phyloP scores from a whole-genome alignment of 2,888 invertebrate species.

The Ophion ventricosus region DNA sequence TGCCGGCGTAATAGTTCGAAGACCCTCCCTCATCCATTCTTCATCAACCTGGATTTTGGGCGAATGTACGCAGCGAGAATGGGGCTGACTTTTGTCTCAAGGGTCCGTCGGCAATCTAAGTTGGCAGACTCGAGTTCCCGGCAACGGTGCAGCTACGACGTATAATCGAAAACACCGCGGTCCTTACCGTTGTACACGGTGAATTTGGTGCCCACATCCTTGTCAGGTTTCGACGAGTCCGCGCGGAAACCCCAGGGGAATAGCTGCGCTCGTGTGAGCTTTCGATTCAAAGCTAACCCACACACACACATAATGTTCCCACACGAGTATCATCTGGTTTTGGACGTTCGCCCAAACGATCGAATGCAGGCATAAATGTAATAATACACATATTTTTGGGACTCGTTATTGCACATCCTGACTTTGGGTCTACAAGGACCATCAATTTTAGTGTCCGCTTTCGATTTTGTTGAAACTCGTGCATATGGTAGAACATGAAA shows the following conservation, averaged over 20 bases:
- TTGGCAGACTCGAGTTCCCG: conserved; percentile 66
- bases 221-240: not conserved
- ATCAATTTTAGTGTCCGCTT: too few species aligned
- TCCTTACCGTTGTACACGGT: conserved; percentile 29
- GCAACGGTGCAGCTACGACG: conserved; percentile 25
- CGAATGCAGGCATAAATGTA: too few species aligned
- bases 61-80: conserved; percentile 4
- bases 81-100: conserved; percentile 67
- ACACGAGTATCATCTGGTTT: conserved; percentile 43
- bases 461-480: too few species aligned
- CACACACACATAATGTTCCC: conserved; percentile 8
- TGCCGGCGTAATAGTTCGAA: not conserved
- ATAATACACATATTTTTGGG: too few species aligned
- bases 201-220: conserved; percentile 27
- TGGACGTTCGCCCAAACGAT: too few species aligned
- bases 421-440: too few species aligned
- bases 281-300: too few species aligned
- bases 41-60: conserved; percentile 44
- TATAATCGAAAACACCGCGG: conserved; percentile 54
- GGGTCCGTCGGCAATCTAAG: conserved; percentile 67
- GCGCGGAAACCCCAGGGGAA: too few species aligned
- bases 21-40: conserved; percentile 11
- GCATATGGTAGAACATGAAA: too few species aligned
- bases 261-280: too few species aligned
- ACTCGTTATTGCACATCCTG: too few species aligned